Evolutionary conservation across 2,888 invertebrate genomes (phyloP), one percentile per base, ranked within the genome.

Genomic region (Oasisia sp.): DNA sequence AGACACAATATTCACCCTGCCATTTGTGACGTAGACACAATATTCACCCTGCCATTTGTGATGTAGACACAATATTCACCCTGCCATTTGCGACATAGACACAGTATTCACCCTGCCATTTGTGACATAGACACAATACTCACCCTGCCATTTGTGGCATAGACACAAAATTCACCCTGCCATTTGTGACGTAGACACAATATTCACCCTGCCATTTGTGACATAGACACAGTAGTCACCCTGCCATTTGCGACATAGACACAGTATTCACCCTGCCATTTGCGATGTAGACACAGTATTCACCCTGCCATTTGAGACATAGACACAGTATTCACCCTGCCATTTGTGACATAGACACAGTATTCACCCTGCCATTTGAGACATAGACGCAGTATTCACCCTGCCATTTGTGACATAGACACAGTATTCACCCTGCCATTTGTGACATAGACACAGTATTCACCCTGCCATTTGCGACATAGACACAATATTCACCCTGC

Each of bases 1-100:
- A 96, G 96, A 96, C 94, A 95, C 96, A 44, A 96, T n/a, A n/a
- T n/a, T 96, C 93, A 96, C 96, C 92, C 96, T 8, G 95, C 95
- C 45, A 96, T 95, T 93, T 3, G 58, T 92, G 92, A 50, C 94
- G 38, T 94, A 96, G 96, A 96, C 94, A 95, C 96, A 44, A 96
- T n/a, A n/a, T n/a, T 96, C 93, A 96, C 96, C 92, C 96, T 8
- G 95, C 95, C 45, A 96, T 95, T 93, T n/a, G n/a, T n/a, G n/a
- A n/a, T n/a, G n/a, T n/a, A n/a, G n/a, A n/a, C n/a, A n/a, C n/a
- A n/a, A n/a, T n/a, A n/a, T n/a, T n/a, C n/a, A n/a, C n/a, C n/a
- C n/a, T n/a, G n/a, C n/a, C 19, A 7, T n/a, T 14, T 3, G 58
- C 92, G 92, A 50, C 94, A 32, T 94, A 96, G 96, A 96, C 94